Evolutionary conservation across 1,140 invertebrate genomes (phyloP).

Genomic region (Temnothorax curvispinosus): DNA sequence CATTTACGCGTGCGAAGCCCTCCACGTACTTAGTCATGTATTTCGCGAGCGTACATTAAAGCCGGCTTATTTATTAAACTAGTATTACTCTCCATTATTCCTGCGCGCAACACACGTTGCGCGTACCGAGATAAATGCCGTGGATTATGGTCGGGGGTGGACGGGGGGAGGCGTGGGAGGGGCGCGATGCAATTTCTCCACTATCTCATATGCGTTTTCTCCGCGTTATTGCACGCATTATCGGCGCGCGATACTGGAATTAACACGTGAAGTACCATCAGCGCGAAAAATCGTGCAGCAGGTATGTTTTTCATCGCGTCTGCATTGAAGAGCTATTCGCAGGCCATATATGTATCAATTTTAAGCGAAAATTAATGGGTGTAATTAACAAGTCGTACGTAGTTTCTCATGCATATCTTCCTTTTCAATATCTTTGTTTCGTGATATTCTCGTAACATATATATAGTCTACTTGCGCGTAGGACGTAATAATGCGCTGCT

Average conservation of each 20-base stretch:
- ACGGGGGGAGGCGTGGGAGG: neutral
- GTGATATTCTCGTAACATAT: neutral
- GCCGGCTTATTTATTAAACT: slow-evolving; percentile 53
- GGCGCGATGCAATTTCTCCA: slow-evolving; percentile 30
- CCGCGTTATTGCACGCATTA: slow-evolving; percentile 42
- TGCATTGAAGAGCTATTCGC: neutral
- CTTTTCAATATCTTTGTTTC: neutral
- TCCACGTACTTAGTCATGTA: slow-evolving; percentile 32
- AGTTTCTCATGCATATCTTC: neutral
- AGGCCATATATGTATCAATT: neutral
- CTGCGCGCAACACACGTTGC: slow-evolving; percentile 43
- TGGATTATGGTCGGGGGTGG: neutral
- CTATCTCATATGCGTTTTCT: slow-evolving; percentile 39
- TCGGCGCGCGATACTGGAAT: slow-evolving; percentile 39
- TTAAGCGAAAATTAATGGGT: slow-evolving; percentile 1
- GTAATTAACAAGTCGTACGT: neutral
- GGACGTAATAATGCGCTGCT: neutral
- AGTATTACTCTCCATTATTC: slow-evolving; percentile 54
- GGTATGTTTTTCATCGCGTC: neutral
- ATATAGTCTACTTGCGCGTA: too few species aligned
- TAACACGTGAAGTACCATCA: neutral
- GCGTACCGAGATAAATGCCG: slow-evolving; percentile 46
- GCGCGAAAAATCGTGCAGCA: neutral
- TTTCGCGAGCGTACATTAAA: slow-evolving; percentile 47
- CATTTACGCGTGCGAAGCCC: slow-evolving; percentile 21